These are phyloP conservation scores for Datnioides undecimradiatus DNA, from an alignment of 2,113 vertebrate genomes.

Conservation along the genomic window DNA sequence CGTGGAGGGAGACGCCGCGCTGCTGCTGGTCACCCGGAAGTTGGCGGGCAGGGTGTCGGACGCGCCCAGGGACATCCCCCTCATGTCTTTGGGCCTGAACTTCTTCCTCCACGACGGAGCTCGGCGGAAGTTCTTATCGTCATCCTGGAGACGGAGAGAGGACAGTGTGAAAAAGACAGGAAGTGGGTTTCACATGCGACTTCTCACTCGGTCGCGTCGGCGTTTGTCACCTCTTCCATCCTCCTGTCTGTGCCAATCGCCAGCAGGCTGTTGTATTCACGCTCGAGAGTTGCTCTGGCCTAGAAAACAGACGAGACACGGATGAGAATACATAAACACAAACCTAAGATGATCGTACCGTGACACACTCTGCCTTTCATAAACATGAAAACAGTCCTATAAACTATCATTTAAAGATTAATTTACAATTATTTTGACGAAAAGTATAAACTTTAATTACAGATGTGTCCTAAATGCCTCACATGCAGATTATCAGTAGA, in stretches of 20 bases:
- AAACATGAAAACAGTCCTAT: no score
- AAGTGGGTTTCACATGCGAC: background rate
- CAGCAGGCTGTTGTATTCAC: slow-evolving; percentile 93
- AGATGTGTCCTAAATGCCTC: no score
- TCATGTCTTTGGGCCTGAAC: slow-evolving; percentile 96
- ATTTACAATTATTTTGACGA: no score
- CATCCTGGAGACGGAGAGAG: slow-evolving; percentile 84
- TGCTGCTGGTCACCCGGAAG: slow-evolving; percentile 91
- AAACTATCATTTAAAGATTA: no score
- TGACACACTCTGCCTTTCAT: no score
- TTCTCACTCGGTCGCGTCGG: background rate
- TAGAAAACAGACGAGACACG: slow-evolving; percentile 57
- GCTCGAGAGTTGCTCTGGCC: slow-evolving; percentile 93
- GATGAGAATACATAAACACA: no score
- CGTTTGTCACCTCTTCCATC: slow-evolving; percentile 90
- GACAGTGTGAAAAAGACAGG: background rate
- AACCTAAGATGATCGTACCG: no score
- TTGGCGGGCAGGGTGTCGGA: slow-evolving; percentile 96
- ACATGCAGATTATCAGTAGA: no score
- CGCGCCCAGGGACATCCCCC: slow-evolving; percentile 89
- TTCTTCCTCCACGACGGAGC: slow-evolving; percentile 99
- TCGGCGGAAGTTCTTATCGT: slow-evolving; percentile 96
- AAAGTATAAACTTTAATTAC: no score
- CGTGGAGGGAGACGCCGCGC: slow-evolving; percentile 89
- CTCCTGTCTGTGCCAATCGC: slow-evolving; percentile 91